Evolutionary conservation across 2,113 vertebrate species (phyloP).

Genomic region (Chrysochloris asiatica): DNA sequence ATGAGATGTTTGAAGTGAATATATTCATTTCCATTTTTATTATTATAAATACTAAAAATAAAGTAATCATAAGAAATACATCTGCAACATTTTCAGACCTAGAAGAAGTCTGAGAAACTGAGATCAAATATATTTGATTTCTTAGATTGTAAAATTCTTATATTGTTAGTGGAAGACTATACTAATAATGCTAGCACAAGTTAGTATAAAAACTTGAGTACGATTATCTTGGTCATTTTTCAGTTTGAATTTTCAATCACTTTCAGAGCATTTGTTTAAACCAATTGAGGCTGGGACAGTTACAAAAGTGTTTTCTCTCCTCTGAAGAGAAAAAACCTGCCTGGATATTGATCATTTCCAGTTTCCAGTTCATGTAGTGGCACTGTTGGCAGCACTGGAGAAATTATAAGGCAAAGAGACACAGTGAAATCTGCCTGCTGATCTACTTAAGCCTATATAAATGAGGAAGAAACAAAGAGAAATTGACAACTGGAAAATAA

Average conservation of each 20-base stretch:
- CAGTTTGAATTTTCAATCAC: constrained; percentile 57
- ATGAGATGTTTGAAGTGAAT: neutral
- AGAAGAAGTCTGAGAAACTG: neutral
- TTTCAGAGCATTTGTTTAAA: constrained; percentile 47
- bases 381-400: constrained; percentile 50
- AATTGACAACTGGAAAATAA: constrained; percentile 76
- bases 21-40: constrained; percentile 21
- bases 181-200: neutral
- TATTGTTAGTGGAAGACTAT: neutral
- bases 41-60: constrained; percentile 78
- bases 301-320: constrained; percentile 60
- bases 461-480: constrained; percentile 70
- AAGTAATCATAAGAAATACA: constrained; percentile 83
- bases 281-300: constrained; percentile 65
- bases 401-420: constrained; percentile 74
- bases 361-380: constrained; percentile 80
- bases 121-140: constrained; percentile 11
- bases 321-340: constrained; percentile 60
- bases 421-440: constrained; percentile 66
- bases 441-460: constrained; percentile 74
- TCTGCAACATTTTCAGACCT: neutral
- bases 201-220: neutral
- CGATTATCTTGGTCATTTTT: constrained; percentile 7
- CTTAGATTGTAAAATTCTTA: neutral
- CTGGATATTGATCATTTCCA: constrained; percentile 78